Evolutionary conservation across 1,140 invertebrate species (phyloP).

Genomic region (Drosophila auraria): DNA sequence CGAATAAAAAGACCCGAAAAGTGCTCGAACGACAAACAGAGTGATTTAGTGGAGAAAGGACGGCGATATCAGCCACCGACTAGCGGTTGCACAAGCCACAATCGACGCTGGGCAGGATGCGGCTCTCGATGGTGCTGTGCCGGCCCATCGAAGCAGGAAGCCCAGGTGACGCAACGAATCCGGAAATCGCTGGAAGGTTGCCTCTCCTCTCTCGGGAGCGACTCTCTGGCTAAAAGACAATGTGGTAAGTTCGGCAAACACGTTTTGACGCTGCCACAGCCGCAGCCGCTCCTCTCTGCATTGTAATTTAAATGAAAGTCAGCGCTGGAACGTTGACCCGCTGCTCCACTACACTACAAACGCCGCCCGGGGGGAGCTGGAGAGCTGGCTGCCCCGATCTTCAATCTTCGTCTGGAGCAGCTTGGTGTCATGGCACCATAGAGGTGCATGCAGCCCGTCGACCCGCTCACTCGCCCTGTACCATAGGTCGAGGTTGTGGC

Average conservation of each 20-base stretch:
- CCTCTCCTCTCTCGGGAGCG: constrained; percentile 5
- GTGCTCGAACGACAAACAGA: not conserved
- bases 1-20: not conserved
- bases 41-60: constrained; percentile 14
- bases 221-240: not conserved
- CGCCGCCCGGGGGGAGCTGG: not conserved
- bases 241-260: constrained; percentile 41
- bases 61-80: not conserved
- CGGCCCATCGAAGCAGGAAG: constrained; percentile 21
- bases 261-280: constrained; percentile 16
- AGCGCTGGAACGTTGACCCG: constrained; percentile 38
- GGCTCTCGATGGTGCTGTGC: not conserved
- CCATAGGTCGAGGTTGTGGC: constrained; percentile 37
- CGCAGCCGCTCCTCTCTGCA: not conserved
- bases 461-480: not conserved
- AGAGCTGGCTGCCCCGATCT: too few species aligned
- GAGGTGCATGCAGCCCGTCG: not conserved
- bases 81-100: too few species aligned
- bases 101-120: constrained; percentile 2
- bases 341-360: constrained; percentile 48
- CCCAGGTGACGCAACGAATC: constrained; percentile 19
- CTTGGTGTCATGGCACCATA: not conserved
- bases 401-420: not conserved
- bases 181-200: constrained; percentile 24
- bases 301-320: constrained; percentile 21